Evolutionary conservation across 2,888 invertebrate species (phyloP), one percentile per base, ranked within the genome.

Genomic region (Lagria hirta): DNA sequence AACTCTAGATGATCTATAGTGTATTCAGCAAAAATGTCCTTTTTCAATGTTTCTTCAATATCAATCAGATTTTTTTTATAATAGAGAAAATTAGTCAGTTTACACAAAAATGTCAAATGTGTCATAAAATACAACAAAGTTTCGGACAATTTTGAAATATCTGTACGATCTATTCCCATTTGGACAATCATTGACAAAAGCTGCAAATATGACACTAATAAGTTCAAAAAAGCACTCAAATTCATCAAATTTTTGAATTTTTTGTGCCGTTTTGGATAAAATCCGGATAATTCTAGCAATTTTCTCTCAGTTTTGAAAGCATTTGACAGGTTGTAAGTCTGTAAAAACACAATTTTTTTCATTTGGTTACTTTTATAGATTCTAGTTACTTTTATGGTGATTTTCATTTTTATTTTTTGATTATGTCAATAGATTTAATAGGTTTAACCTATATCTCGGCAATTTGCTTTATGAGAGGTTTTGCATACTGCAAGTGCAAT

Each of bases 51-150:
- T 6, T 29, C 20, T 20, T 46, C 46, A 18, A 46, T 35, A 1
- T 29, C 30, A 6, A 29, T 14, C 18, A 52, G 21, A 20, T 46
- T 50, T 18, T 48, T 37, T 22, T 38, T 35, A 13, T 40, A 30
- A 6, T 36, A 14, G 6, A 49, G 17, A 15, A 57, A 43, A 18
- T 49, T 50, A 11, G 35, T 27, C n/a, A 52, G 29, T 44, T 57
- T 57, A 26, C 44, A 47, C 4, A 55, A 17, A 22, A 48, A 55
- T 3, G 54, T 47, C 1, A 49, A 47, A 30, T 54, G 50, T 0
- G 57, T 57, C 12, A 50, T 38, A 18, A 46, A 45, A 23, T 50
- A 55, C 12, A 52, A 44, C 8, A 57, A 18, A 12, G 49, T 38
- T 33, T 52, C 53, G 3, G 52, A 16, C 12, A 52, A 21, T 20